Evolutionary conservation across 2,113 vertebrate genomes (phyloP).

Genomic region (Callithrix jacchus): DNA sequence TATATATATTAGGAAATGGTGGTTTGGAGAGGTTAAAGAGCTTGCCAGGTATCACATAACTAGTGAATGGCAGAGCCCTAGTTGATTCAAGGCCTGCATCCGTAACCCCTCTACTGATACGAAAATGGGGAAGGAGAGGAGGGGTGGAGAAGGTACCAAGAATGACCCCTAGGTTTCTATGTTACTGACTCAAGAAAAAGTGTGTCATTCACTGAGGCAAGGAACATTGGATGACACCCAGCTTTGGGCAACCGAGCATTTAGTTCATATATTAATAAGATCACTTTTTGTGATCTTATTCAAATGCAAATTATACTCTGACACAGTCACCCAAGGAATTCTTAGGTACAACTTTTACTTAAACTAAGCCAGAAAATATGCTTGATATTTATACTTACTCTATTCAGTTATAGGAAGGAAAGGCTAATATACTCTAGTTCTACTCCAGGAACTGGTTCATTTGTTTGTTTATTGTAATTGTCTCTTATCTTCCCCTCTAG

Average conservation of each 20-base stretch:
- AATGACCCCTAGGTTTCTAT: not conserved
- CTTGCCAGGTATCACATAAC: not conserved
- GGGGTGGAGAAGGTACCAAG: not conserved
- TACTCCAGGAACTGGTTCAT: not conserved
- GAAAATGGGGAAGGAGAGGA: not conserved
- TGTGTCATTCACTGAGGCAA: not conserved
- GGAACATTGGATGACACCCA: not conserved
- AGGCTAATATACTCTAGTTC: not conserved
- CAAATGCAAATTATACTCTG: not conserved
- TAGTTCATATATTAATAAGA: not conserved
- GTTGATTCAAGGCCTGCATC: not conserved
- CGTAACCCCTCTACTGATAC: not conserved
- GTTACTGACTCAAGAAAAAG: not conserved
- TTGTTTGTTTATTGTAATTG: slow-evolving; percentile 19
- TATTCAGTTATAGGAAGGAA: not conserved
- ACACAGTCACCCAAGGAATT: not conserved
- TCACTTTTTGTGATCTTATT: not conserved
- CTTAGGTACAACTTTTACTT: not conserved
- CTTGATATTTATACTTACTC: not conserved
- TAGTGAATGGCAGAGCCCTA: not conserved
- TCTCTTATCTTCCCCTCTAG: not conserved
- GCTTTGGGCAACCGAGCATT: not conserved
- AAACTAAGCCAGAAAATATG: not conserved
- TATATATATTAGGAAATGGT: not conserved
- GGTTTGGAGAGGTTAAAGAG: slow-evolving; percentile 13